Conservation (phyloP, 2,113 vertebrate species). For the Thamnophis sirtalis region DNA sequence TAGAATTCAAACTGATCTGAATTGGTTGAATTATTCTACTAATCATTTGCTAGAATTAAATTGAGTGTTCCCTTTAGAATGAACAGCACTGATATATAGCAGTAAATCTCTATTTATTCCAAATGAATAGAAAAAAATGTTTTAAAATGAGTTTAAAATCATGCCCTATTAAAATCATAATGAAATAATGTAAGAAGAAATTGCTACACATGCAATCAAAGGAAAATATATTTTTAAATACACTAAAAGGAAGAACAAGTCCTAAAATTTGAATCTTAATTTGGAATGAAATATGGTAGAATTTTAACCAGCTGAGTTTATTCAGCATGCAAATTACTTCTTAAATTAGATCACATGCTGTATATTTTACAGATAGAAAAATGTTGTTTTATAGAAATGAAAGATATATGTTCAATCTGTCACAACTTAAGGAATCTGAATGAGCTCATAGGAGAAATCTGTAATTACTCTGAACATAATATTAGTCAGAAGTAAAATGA, state of each 20-base stretch:
- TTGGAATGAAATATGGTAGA: neutral
- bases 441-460: constrained; percentile 63
- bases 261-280: constrained; percentile 24
- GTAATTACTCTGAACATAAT: constrained; percentile 69
- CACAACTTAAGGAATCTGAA: constrained; percentile 67
- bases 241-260: constrained; percentile 12
- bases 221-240: neutral
- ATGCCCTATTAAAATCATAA: neutral
- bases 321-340: constrained; percentile 26
- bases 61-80: neutral
- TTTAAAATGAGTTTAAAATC: neutral
- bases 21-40: neutral
- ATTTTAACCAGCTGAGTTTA: neutral
- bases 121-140: neutral
- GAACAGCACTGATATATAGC: accelerated
- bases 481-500: constrained; percentile 66
- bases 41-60: accelerated
- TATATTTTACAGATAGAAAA: constrained; percentile 55
- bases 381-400: constrained; percentile 64
- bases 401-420: constrained; percentile 49
- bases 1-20: neutral
- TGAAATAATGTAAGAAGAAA: constrained; percentile 15
- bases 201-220: neutral
- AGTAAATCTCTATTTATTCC: neutral
- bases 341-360: constrained; percentile 25